These are phyloP conservation scores for Erebia aethiops DNA, from an alignment of 2,888 invertebrate genomes.

Conservation along the genomic window DNA sequence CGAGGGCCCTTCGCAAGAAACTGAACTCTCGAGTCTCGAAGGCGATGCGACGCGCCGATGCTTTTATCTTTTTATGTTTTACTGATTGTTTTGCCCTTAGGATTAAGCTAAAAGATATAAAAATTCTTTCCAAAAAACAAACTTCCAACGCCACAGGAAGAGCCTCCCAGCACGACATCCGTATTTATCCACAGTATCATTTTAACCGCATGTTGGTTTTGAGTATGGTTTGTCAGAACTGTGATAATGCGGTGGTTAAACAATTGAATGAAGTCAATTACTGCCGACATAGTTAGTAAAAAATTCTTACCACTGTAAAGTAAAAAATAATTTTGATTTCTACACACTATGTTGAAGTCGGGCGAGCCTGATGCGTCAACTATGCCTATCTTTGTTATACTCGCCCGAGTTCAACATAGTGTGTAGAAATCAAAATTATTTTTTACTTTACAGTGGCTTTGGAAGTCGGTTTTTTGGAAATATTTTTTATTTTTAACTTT, in stretches of 20 bases:
- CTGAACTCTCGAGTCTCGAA: slow-evolving; percentile 75
- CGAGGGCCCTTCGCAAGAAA: slow-evolving; percentile 73
- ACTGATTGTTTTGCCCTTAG: slow-evolving; percentile 71
- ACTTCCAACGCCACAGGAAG: no score
- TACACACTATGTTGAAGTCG: no score
- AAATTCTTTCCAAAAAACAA: no score
- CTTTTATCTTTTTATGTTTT: slow-evolving; percentile 80
- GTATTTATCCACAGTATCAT: slow-evolving; percentile 6
- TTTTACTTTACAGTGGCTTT: no score
- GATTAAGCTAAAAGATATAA: slow-evolving; percentile 53
- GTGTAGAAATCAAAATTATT: no score
- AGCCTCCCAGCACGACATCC: not conserved
- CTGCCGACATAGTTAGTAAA: not conserved
- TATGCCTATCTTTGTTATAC: no score
- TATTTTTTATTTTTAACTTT: no score
- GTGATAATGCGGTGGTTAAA: not conserved
- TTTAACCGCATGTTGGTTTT: slow-evolving; percentile 2
- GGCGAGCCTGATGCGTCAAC: no score
- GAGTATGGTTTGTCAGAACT: not conserved
- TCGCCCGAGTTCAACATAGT: no score
- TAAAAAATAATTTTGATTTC: no score
- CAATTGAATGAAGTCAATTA: not conserved
- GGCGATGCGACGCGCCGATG: slow-evolving; percentile 66
- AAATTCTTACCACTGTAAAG: no score
- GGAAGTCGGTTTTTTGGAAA: no score